These are phyloP conservation scores for Tachyglossus aculeatus DNA, from an alignment of 2,797 vertebrate species.

Conservation along the genomic window DNA sequence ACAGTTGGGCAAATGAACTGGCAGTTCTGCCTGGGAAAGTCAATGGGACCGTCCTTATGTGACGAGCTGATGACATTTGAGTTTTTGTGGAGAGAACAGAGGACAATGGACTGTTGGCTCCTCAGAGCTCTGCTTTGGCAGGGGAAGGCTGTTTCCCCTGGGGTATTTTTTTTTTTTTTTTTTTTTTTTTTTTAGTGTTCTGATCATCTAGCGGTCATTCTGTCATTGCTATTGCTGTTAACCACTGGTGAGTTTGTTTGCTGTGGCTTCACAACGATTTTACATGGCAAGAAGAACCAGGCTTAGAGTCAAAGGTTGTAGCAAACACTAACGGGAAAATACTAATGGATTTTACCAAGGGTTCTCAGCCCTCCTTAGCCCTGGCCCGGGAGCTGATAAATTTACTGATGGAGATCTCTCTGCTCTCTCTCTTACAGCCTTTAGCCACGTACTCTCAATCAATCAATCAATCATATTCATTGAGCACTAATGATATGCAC, in stretches of 20 bases:
- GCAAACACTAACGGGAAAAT: not conserved
- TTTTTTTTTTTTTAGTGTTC: constrained; percentile 44
- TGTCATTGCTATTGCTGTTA: constrained; percentile 10
- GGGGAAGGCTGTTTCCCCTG: not conserved
- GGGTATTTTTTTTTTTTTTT: constrained; percentile 33
- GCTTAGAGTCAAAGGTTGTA: not conserved
- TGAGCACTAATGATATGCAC: no score
- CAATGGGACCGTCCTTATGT: constrained; percentile 39
- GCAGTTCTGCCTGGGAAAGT: not conserved
- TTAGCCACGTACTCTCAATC: no score
- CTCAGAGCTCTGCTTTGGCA: not conserved
- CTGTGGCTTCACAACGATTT: constrained; percentile 32
- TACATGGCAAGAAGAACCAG: constrained; percentile 4
- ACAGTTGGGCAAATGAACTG: not conserved
- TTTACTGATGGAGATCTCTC: not conserved
- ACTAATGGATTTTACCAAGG: not conserved
- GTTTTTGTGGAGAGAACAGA: constrained; percentile 39
- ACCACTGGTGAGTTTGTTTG: constrained; percentile 43
- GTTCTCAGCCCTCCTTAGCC: not conserved
- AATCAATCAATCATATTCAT: no score
- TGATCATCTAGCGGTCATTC: not conserved
- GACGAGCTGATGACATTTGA: constrained; percentile 12
- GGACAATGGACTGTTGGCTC: no score
- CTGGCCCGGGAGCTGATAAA: not conserved
- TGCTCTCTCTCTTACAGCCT: no score